A percentile compares a stretch with the other conserved stretches of the same genome.
phyloP scores from a whole-genome alignment of 2,113 vertebrate genomes.

The Salminus brasiliensis region DNA sequence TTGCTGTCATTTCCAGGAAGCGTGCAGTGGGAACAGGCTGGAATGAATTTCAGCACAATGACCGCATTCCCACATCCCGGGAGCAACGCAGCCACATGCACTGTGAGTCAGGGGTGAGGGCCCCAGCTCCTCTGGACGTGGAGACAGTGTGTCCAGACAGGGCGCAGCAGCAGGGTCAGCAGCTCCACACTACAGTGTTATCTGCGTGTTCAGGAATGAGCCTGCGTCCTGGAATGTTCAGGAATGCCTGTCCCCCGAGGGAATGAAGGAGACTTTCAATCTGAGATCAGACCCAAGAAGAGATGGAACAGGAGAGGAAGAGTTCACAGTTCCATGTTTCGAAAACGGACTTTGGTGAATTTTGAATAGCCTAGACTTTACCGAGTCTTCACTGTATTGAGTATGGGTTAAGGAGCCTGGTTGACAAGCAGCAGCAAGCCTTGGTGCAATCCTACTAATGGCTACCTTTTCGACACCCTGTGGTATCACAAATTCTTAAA shows the following conservation, averaged over 20 bases:
- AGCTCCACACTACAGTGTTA: slow-evolving; percentile 39
- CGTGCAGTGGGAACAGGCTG: background rate
- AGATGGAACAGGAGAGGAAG: background rate
- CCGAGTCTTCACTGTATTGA: too few species aligned
- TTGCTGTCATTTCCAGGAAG: slow-evolving; percentile 47
- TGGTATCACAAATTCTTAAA: too few species aligned
- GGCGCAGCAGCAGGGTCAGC: slow-evolving; percentile 25
- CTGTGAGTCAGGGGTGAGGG: slow-evolving; percentile 41
- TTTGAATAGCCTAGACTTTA: background rate
- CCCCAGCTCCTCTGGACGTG: slow-evolving; percentile 35
- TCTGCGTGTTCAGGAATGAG: slow-evolving; percentile 39
- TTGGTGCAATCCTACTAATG: background rate
- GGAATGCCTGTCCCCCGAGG: slow-evolving; percentile 31
- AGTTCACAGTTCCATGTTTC: background rate
- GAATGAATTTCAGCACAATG: slow-evolving; percentile 36
- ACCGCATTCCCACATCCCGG: slow-evolving; percentile 16
- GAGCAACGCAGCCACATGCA: slow-evolving; percentile 14
- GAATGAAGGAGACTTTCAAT: background rate
- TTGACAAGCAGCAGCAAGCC: too few species aligned
- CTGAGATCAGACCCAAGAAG: background rate
- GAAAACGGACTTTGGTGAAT: background rate
- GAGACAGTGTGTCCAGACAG: slow-evolving; percentile 43
- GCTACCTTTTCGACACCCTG: background rate
- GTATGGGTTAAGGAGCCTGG: too few species aligned
- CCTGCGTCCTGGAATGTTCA: slow-evolving; percentile 29